Evolutionary conservation across 2,113 vertebrate species (phyloP).

Genomic region (Paramormyrops kingsleyae): DNA sequence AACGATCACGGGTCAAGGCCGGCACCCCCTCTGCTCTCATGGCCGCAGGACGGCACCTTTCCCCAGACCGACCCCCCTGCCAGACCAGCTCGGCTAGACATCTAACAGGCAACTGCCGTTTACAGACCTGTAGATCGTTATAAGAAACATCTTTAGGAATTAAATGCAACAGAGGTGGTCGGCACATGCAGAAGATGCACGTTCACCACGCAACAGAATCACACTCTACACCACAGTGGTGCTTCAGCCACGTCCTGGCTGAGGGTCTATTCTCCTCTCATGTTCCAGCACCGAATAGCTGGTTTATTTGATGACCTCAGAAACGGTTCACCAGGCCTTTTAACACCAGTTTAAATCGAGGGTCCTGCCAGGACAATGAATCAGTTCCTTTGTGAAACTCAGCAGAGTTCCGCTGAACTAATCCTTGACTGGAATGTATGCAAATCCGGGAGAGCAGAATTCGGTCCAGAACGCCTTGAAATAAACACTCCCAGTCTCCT

Average conservation of each 20-base stretch:
- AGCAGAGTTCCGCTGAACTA: conserved; percentile 28
- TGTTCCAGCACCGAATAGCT: conserved; percentile 28
- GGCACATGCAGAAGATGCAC: not conserved
- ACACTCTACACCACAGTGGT: not conserved
- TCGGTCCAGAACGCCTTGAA: not conserved
- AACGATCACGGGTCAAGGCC: not conserved
- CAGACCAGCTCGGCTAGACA: not conserved
- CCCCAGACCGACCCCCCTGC: not conserved
- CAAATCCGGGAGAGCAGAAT: conserved; percentile 21
- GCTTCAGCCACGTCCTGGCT: not conserved
- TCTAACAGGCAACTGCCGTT: not conserved
- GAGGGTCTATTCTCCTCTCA: not conserved
- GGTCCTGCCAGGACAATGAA: conserved; percentile 45
- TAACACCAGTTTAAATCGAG: conserved; percentile 45
- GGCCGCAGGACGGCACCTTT: not conserved
- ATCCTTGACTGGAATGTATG: conserved; percentile 40
- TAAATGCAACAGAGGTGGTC: not conserved
- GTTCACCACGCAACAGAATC: not conserved
- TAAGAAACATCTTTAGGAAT: not conserved
- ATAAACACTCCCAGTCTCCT: not conserved
- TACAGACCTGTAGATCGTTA: not conserved
- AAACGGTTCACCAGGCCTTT: conserved; percentile 38
- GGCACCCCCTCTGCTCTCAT: not conserved
- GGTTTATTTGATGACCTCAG: conserved; percentile 27
- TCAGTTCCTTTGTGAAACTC: conserved; percentile 49